Evolutionary conservation across 53 echinoderm and acorn worm genomes (phyloP).

Genomic region (Paracentrotus lividus): DNA sequence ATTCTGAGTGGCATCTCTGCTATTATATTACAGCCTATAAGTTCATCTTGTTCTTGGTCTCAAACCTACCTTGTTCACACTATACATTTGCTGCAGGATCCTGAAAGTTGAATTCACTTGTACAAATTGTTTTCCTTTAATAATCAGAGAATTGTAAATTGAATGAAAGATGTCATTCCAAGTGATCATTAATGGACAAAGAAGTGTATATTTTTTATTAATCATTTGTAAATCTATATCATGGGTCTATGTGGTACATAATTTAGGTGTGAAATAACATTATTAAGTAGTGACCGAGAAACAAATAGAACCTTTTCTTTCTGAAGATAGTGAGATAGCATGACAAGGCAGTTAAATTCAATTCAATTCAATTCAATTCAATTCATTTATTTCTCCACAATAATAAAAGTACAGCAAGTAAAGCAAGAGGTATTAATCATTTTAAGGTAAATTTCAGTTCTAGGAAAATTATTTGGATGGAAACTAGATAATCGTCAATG

Average conservation of each 20-base stretch:
- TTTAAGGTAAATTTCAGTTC: no score
- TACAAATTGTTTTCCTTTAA: not conserved
- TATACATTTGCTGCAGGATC: constrained; percentile 48
- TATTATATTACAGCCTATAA: no score
- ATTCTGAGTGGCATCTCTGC: no score
- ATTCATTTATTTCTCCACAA: no score
- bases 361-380: not conserved
- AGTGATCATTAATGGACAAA: not conserved
- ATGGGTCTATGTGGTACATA: constrained; percentile 27
- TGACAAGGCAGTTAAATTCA: not conserved
- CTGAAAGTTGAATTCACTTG: not conserved
- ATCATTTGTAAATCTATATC: constrained; percentile 52
- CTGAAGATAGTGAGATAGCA: not conserved
- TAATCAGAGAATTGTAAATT: constrained; percentile 34
- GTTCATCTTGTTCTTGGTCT: no score
- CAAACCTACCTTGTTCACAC: no score
- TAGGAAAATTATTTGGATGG: no score
- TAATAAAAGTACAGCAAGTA: no score
- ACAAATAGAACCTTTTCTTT: not conserved
- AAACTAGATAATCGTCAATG: no score
- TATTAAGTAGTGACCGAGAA: not conserved
- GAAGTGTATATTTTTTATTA: constrained; percentile 51
- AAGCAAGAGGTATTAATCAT: no score
- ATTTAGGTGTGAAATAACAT: not conserved
- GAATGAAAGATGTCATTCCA: constrained; percentile 53